These are phyloP conservation scores for Drosophila virilis DNA, from an alignment of 1,140 invertebrate species.

Conservation along the genomic window DNA sequence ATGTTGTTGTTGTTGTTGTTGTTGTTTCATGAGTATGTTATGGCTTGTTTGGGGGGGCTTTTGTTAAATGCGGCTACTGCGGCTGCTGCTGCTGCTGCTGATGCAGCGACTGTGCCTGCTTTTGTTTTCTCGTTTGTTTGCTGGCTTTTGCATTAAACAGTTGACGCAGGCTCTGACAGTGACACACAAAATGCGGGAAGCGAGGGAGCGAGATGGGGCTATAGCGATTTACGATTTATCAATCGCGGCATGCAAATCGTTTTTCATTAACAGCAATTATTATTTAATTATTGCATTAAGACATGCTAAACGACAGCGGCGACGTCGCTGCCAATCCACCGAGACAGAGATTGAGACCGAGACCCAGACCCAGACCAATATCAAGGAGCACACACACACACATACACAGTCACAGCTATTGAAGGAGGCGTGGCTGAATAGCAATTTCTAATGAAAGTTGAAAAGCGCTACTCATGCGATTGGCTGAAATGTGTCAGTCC, in stretches of 20 bases:
- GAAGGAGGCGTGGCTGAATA: slow-evolving; percentile 31
- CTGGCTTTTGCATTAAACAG: slow-evolving; percentile 45
- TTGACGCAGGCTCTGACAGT: slow-evolving; percentile 47
- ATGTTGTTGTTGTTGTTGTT: slow-evolving; percentile 32
- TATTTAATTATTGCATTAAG: slow-evolving; percentile 63
- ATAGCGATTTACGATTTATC: slow-evolving; percentile 39
- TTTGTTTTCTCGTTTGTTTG: slow-evolving; percentile 57
- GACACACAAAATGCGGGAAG: slow-evolving; percentile 48
- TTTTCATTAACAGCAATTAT: slow-evolving; percentile 74
- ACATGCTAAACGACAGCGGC: slow-evolving; percentile 56
- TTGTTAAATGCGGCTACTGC: slow-evolving; percentile 20
- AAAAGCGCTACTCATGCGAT: slow-evolving; percentile 67
- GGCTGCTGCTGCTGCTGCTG: background rate
- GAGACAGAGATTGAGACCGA: background rate
- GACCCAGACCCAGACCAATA: slow-evolving; percentile 8
- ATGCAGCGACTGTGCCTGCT: background rate
- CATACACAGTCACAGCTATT: background rate
- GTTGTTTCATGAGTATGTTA: slow-evolving; percentile 8
- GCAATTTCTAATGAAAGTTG: slow-evolving; percentile 78
- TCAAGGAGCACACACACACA: slow-evolving; percentile 28
- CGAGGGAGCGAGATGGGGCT: background rate
- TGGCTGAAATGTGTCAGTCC: slow-evolving; percentile 53
- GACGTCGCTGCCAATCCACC: slow-evolving; percentile 39
- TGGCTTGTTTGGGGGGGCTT: slow-evolving; percentile 19
- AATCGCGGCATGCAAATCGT: slow-evolving; percentile 65